Percentiles rank a stretch among this genome's conserved stretches.
These are phyloP conservation scores for Cygnus olor DNA, from an alignment of 2,797 vertebrate species.

Conservation along the genomic window DNA sequence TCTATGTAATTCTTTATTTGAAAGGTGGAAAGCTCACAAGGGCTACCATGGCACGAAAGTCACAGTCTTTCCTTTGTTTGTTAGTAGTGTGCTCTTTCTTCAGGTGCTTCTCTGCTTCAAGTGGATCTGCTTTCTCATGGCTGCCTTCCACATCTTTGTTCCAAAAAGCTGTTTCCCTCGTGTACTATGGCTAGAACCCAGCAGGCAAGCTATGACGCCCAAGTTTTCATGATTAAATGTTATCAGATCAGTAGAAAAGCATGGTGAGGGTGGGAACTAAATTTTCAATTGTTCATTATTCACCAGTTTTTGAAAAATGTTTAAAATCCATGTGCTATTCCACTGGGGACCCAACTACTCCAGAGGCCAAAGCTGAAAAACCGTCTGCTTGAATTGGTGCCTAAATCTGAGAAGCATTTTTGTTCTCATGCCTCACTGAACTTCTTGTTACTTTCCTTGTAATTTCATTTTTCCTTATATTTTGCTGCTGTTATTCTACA, in stretches of 20 bases:
- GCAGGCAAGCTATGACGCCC: not conserved
- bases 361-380: not conserved
- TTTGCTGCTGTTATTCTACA: not conserved
- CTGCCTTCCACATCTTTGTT: not conserved
- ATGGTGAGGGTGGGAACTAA: not conserved
- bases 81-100: fast-evolving
- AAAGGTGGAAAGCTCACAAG: not conserved
- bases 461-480: not conserved
- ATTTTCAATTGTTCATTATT: not conserved
- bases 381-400: not conserved
- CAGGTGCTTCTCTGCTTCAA: not conserved
- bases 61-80: not conserved
- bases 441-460: not conserved
- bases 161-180: not conserved
- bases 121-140: fast-evolving
- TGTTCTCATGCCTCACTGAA: not conserved
- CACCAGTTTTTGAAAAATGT: not conserved
- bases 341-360: not conserved
- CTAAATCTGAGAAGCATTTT: not conserved
- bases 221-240: not conserved
- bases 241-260: not conserved
- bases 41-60: not conserved
- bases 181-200: not conserved
- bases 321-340: not conserved
- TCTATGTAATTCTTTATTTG: not conserved